A percentile compares a stretch with the other conserved stretches of the same genome.
phyloP scores from a whole-genome alignment of 2,113 vertebrate species.

The Oriolus oriolus region DNA sequence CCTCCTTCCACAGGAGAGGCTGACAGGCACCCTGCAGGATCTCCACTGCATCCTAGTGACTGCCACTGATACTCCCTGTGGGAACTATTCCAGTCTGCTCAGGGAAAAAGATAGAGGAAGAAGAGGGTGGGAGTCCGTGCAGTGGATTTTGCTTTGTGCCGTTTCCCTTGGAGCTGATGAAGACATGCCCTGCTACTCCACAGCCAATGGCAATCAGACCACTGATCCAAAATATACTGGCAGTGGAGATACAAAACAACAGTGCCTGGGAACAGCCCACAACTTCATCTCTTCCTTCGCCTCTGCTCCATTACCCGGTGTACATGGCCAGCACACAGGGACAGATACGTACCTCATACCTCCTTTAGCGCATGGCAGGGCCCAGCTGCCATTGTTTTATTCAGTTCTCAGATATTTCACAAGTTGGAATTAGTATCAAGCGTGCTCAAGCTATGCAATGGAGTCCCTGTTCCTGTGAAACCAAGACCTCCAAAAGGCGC shows the following conservation, averaged over 20 bases:
- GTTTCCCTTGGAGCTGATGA: not conserved
- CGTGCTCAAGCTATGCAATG: not conserved
- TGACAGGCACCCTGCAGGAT: not conserved
- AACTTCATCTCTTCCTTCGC: not conserved
- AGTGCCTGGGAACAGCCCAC: not conserved
- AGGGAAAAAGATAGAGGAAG: not conserved
- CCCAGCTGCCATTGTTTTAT: not conserved
- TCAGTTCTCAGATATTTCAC: not conserved
- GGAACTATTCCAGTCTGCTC: not conserved
- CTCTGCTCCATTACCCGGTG: not conserved
- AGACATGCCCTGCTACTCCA: not conserved
- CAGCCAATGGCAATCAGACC: too few species aligned
- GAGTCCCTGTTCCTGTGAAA: not conserved
- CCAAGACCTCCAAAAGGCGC: not conserved
- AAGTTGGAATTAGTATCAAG: not conserved
- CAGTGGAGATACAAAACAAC: not conserved
- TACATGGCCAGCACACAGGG: not conserved
- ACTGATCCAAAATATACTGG: not conserved
- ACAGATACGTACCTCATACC: not conserved
- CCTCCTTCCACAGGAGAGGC: not conserved
- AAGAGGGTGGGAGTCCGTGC: not conserved
- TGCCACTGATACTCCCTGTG: not conserved
- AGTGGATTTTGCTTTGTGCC: not conserved
- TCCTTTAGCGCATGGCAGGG: rapidly evolving
- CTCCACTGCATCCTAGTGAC: not conserved